Evolutionary conservation across 1,140 invertebrate species (phyloP), one percentile per base, ranked within the genome.

Genomic region (Gryllus bimaculatus): DNA sequence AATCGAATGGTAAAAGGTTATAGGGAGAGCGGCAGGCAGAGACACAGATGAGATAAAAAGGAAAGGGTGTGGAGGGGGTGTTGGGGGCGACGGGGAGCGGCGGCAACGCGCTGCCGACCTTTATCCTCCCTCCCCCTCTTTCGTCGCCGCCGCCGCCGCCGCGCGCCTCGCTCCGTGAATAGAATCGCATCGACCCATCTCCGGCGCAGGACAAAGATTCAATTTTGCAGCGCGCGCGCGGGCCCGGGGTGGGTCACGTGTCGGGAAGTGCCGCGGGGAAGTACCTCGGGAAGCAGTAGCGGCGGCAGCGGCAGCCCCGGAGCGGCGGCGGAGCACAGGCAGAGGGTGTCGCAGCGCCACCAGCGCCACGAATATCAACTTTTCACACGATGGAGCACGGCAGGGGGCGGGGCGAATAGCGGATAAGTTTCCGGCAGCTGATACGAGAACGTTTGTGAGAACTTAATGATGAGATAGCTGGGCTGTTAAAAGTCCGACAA

Each of bases 1-100:
- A 66, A 66, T 66, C 54, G 54, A 66, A 66, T 66, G 54, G 54
- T 66, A 66, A 66, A 66, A 66, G 54, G 54, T 66, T 66, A 66
- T 66, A 66, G 54, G 54, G 54, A 66, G 54, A 66, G 54, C 54
- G 54, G 54, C 10, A 18, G 54, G 54, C 10, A 39, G 26, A 39
- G 10, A 66, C 10, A 66, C 54, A 66, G 54, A 66, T 66, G 54
- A 66, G 54, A 66, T 66, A 66, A 66, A 66, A 66, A 66, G 54
- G 54, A 66, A 66, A 66, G 18, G 54, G 54, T 10, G 10, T 10
- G 54, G 10, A 18, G 54, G 54, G 10, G 54, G 54, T 10, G 54
- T 66, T 13, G 18, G 54, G 54, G 54, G 18, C 0, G 54, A 18
- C 54, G 54, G 54, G 54, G 54, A 13, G 54, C 54, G 54, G 54